Evolutionary conservation across 2,888 invertebrate species (phyloP), one percentile per base, ranked within the genome.

Genomic region (Lithophane socia): DNA sequence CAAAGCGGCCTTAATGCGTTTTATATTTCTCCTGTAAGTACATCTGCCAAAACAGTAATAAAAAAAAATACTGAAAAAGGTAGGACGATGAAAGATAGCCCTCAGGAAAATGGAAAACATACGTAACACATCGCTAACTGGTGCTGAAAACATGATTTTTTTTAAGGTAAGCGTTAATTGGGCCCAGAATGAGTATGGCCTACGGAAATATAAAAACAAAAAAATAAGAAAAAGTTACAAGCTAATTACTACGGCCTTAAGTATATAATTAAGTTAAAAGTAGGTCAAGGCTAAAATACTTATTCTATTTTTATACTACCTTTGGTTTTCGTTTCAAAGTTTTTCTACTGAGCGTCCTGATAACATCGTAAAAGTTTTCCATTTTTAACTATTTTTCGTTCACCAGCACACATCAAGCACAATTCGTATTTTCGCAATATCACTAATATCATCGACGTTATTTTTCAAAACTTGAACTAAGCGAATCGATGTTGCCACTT

Each of bases 331-430:
- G 92, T 91, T 95, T 96, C 88, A 96, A 91, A 47, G 96, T 96
- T 87, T 96, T 96, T 83, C 96, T 92, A 89, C 96, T 94, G 69
- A 96, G 90, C 75, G 96, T 96, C 73, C 95, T 93, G 73, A 96
- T 95, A 77, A 95, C 94, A 85, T 94, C 96, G 87, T 96, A 96
- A 86, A 96, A 93, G 83, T 93, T 95, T 85, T 96, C 96, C 96
- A 96, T 96, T 73, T 84, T 86, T 54, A 75, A 75, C 44, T 49
- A 82, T 52, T 66, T 75, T 65, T 73, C 71, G 73, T 75, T 79
- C 83, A 86, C 85, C 70, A 75, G 79, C 70, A 86, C 85, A 75
- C 86, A 86, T 86, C 21, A 77, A 81, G 78, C 89, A 89, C 88
- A 77, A 80, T 77, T 79, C 74, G 74, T 71, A 73, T 74, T 75